These are phyloP conservation scores for Palaemon carinicauda DNA, from an alignment of 1,140 invertebrate genomes.

Conservation along the genomic window DNA sequence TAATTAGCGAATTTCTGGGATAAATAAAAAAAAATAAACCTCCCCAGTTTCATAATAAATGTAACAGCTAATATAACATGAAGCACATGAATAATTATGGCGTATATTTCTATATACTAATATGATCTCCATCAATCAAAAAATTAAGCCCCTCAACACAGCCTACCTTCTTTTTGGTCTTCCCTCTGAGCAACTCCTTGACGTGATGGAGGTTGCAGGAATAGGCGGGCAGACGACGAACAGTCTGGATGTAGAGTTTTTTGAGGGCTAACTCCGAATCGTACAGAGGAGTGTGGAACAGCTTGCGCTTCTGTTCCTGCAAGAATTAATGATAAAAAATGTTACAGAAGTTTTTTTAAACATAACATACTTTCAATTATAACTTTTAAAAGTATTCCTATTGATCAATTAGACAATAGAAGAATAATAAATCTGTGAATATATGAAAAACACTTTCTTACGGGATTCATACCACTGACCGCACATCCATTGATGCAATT, in stretches of 20 bases:
- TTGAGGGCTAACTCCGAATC: slow-evolving; percentile 75
- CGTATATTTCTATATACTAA: too few relatives aligned
- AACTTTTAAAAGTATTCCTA: neutral
- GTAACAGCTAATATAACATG: neutral
- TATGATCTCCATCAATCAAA: too few relatives aligned
- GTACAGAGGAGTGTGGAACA: slow-evolving; percentile 76
- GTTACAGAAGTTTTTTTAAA: neutral
- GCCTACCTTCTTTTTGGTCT: slow-evolving; percentile 73
- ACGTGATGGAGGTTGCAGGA: slow-evolving; percentile 76
- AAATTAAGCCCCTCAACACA: too few relatives aligned
- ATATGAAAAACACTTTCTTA: too few relatives aligned
- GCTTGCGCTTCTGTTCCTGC: slow-evolving; percentile 76
- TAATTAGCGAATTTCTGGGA: too few relatives aligned
- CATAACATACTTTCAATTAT: neutral
- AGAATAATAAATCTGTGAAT: too few relatives aligned
- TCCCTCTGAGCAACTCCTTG: slow-evolving; percentile 73
- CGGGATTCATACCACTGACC: too few relatives aligned
- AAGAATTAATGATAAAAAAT: neutral
- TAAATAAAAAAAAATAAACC: neutral
- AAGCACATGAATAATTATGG: too few relatives aligned
- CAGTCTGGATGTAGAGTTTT: slow-evolving; percentile 75
- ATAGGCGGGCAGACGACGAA: slow-evolving; percentile 73
- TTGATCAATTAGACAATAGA: too few relatives aligned
- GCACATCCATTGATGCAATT: too few relatives aligned
- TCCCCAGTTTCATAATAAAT: neutral